Evolutionary conservation across 1,140 invertebrate genomes (phyloP).

Genomic region (Zaprionus inermis): DNA sequence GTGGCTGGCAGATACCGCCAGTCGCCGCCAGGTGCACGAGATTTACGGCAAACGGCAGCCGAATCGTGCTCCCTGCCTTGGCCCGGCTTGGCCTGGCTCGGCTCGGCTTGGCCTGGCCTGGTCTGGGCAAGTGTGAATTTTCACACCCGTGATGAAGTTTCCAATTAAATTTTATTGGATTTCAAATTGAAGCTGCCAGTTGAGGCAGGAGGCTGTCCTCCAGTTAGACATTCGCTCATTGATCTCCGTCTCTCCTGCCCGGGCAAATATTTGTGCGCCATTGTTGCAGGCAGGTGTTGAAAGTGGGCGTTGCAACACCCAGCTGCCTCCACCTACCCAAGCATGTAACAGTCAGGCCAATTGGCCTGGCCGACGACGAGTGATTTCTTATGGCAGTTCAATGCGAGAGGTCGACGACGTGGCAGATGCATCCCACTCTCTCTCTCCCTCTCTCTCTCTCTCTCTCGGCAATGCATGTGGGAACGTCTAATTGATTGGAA

Average conservation of each 20-base stretch:
- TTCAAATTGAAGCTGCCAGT: constrained; percentile 75
- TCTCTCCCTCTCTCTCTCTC: too few species aligned
- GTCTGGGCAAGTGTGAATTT: constrained; percentile 74
- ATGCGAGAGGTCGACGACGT: constrained; percentile 73
- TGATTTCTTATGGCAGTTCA: constrained; percentile 82
- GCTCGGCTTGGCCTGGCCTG: constrained; percentile 2
- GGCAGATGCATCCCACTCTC: constrained; percentile 48
- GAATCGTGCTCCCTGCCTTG: constrained; percentile 65
- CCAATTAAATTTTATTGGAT: constrained; percentile 84
- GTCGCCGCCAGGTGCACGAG: constrained; percentile 57
- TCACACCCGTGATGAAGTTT: constrained; percentile 84
- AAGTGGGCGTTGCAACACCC: constrained; percentile 66
- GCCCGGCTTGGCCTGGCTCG: constrained; percentile 32
- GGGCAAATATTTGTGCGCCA: constrained; percentile 79
- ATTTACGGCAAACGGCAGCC: constrained; percentile 80
- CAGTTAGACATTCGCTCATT: constrained; percentile 49
- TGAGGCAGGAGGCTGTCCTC: constrained; percentile 47
- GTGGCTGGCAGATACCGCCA: constrained; percentile 45
- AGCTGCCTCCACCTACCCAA: neutral
- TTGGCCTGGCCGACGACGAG: constrained; percentile 44
- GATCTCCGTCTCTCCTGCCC: constrained; percentile 48
- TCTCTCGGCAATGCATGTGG: too few species aligned
- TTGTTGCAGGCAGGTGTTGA: constrained; percentile 81
- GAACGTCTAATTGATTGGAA: constrained; percentile 40
- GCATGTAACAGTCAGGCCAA: neutral